These are phyloP conservation scores for Parotocinclus haroldoi DNA, from an alignment of 2,797 vertebrate genomes.

Conservation along the genomic window DNA sequence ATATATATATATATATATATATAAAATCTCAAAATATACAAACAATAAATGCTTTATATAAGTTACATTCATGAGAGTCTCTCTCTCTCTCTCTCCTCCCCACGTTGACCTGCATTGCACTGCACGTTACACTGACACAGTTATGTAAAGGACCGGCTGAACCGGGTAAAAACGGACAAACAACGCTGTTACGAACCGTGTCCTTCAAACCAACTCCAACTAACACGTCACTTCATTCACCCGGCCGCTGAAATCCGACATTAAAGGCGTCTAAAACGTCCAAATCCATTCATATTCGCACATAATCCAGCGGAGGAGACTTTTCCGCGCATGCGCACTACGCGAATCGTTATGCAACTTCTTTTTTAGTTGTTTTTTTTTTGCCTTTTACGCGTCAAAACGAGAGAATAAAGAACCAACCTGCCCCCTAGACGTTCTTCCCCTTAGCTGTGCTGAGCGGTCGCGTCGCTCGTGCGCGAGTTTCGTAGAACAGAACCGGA, in stretches of 20 bases:
- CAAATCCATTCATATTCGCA: no score
- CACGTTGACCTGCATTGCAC: conserved; percentile 69
- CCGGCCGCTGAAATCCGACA: no score
- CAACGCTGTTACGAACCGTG: neutral
- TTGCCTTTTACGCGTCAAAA: neutral
- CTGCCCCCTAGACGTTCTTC: conserved; percentile 37
- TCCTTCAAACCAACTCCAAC: neutral
- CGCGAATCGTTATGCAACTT: conserved; percentile 58
- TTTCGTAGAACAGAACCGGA: neutral
- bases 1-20: no score
- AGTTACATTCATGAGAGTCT: no score
- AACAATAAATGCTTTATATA: neutral
- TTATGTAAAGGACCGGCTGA: conserved; percentile 66
- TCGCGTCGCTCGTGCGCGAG: neutral
- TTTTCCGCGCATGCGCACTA: conserved; percentile 56
- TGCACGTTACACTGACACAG: conserved; percentile 73
- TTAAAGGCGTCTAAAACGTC: no score
- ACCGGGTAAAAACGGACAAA: neutral
- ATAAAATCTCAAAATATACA: no score
- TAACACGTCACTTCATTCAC: no score
- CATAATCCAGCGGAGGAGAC: no score
- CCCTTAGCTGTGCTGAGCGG: neutral
- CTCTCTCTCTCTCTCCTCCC: neutral
- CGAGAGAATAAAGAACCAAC: conserved; percentile 48
- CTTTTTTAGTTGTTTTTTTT: conserved; percentile 40